phyloP scores from a whole-genome alignment of 2,888 invertebrate genomes.

The Rhingia rostrata region DNA sequence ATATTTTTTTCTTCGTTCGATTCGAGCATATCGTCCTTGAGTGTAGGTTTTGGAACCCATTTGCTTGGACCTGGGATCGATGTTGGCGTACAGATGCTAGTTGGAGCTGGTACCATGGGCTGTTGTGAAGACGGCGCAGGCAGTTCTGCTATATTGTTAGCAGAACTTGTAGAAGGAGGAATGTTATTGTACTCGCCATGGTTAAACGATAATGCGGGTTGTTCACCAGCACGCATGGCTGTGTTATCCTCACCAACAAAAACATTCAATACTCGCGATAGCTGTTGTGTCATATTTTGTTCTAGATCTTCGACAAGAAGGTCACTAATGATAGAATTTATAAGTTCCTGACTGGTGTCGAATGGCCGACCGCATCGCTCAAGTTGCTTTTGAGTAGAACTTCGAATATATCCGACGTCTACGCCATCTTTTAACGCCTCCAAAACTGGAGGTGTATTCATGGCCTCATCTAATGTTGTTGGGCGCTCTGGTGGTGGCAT shows the following conservation, averaged over 20 bases:
- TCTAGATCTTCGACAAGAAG: conserved; percentile 84
- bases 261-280: conserved; percentile 74
- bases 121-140: conserved; percentile 33
- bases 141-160: conserved; percentile 17
- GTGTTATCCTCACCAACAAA: conserved; percentile 54
- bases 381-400: conserved; percentile 85
- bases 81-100: neutral
- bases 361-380: conserved; percentile 86
- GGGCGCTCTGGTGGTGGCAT: conserved; percentile 30
- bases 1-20: conserved; percentile 75
- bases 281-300: conserved; percentile 63
- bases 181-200: conserved; percentile 21
- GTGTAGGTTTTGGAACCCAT: conserved; percentile 14
- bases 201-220: neutral
- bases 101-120: neutral
- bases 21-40: conserved; percentile 35
- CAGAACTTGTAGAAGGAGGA: conserved; percentile 38
- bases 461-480: conserved; percentile 82
- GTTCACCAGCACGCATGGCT: conserved; percentile 7
- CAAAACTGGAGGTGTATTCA: conserved; percentile 83
- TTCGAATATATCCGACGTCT: conserved; percentile 85
- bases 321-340: conserved; percentile 88
- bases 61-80: conserved; percentile 55
- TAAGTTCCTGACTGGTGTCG: conserved; percentile 87
- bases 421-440: conserved; percentile 86